Conservation (phyloP, 2,888 invertebrate genomes). For the Rotaria macrura region DNA sequence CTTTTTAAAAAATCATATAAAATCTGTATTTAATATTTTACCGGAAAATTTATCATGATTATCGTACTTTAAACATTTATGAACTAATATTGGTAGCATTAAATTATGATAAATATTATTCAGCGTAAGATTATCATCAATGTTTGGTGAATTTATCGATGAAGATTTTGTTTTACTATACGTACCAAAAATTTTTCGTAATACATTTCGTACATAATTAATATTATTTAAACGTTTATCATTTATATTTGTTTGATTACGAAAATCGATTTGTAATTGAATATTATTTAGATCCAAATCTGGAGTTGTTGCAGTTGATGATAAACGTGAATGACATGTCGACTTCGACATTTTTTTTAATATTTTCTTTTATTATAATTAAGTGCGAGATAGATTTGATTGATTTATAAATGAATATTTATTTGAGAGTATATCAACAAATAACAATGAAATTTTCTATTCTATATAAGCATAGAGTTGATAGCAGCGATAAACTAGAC, state of each 20-base stretch:
- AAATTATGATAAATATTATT: not conserved
- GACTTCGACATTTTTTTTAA: not conserved
- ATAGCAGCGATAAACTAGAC: not conserved
- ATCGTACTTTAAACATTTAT: not conserved
- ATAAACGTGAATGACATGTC: not conserved
- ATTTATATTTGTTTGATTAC: not conserved
- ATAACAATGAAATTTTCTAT: not conserved
- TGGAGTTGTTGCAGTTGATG: not conserved
- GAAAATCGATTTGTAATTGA: not conserved
- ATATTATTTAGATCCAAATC: not conserved
- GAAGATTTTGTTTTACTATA: not conserved
- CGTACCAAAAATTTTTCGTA: not conserved
- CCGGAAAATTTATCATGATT: conserved; percentile 10
- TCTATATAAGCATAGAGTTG: not conserved
- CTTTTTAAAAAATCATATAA: not conserved
- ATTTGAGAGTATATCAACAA: not conserved
- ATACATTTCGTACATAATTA: not conserved
- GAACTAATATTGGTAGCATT: not conserved
- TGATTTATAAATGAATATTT: not conserved
- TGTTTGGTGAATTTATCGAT: not conserved
- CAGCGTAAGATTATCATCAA: not conserved
- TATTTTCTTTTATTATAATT: too few relatives aligned
- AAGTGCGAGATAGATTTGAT: too few relatives aligned
- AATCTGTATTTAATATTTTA: not conserved
- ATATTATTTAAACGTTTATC: not conserved